phyloP scores from a whole-genome alignment of 2,888 invertebrate species.

The Fragum fragum region DNA sequence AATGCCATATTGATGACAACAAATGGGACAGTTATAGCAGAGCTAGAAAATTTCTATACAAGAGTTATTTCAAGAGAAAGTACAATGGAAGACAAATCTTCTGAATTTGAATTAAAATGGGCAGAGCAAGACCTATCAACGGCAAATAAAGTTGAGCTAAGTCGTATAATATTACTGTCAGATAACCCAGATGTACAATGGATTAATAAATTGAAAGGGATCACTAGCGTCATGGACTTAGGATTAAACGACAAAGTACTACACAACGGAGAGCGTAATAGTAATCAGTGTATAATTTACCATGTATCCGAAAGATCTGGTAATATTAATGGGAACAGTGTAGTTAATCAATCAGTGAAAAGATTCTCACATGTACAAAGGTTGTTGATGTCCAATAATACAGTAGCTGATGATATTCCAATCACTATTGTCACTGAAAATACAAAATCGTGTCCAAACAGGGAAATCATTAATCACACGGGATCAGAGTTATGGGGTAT shows the following conservation, averaged over 20 bases:
- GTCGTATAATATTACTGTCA: neutral
- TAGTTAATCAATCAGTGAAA: neutral
- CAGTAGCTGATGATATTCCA: neutral
- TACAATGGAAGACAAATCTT: neutral
- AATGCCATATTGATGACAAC: slow-evolving; percentile 62
- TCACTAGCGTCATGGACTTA: neutral
- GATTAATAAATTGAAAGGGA: neutral
- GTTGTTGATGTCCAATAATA: neutral
- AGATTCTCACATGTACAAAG: neutral
- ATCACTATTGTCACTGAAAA: slow-evolving; percentile 8
- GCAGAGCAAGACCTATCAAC: neutral
- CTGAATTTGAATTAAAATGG: slow-evolving; percentile 1
- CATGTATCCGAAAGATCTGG: neutral
- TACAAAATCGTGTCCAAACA: neutral
- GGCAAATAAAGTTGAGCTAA: neutral
- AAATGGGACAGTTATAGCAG: slow-evolving; percentile 68
- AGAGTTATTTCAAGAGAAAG: neutral
- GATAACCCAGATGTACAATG: neutral
- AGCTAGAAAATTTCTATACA: slow-evolving; percentile 57
- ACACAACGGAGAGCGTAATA: neutral
- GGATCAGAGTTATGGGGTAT: slow-evolving; percentile 61
- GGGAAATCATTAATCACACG: neutral
- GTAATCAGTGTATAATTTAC: neutral
- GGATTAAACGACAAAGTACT: neutral
- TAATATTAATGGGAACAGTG: too few species aligned